Percentiles rank a stretch among this genome's conserved stretches.
Evolutionary conservation across 2,888 invertebrate genomes (phyloP).

Genomic region (Leucoma salicis): DNA sequence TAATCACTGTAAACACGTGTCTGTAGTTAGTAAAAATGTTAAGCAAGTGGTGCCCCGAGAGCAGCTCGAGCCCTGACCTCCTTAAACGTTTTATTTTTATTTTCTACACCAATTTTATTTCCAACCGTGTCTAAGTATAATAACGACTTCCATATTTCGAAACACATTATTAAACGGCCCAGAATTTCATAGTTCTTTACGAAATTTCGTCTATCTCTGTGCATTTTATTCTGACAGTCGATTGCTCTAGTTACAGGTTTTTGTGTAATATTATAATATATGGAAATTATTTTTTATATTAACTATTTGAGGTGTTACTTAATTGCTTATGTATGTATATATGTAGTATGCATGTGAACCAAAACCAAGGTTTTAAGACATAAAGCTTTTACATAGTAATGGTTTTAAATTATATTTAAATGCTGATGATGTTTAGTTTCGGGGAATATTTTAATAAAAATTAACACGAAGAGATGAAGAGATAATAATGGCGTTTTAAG

Average conservation of each 20-base stretch:
- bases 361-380: neutral
- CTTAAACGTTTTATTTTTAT: constrained; percentile 60
- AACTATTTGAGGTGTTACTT: neutral
- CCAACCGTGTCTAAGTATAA: constrained; percentile 61
- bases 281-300: neutral
- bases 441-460: too few species aligned
- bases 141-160: constrained; percentile 64
- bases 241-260: constrained; percentile 28
- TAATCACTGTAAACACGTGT: too few species aligned
- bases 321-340: neutral
- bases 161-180: constrained; percentile 59
- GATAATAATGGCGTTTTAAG: too few species aligned
- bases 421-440: too few species aligned
- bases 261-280: constrained; percentile 5
- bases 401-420: neutral
- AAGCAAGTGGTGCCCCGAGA: constrained; percentile 53
- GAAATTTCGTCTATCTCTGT: constrained; percentile 29
- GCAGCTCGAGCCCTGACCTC: constrained; percentile 61
- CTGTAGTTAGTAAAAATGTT: constrained; percentile 18
- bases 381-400: neutral
- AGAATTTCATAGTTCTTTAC: constrained; percentile 57
- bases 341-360: neutral
- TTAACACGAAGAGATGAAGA: too few species aligned
- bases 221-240: constrained; percentile 13
- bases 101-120: constrained; percentile 71